Evolutionary conservation across 1,140 invertebrate genomes (phyloP).

Genomic region (Antheraea mylitta): DNA sequence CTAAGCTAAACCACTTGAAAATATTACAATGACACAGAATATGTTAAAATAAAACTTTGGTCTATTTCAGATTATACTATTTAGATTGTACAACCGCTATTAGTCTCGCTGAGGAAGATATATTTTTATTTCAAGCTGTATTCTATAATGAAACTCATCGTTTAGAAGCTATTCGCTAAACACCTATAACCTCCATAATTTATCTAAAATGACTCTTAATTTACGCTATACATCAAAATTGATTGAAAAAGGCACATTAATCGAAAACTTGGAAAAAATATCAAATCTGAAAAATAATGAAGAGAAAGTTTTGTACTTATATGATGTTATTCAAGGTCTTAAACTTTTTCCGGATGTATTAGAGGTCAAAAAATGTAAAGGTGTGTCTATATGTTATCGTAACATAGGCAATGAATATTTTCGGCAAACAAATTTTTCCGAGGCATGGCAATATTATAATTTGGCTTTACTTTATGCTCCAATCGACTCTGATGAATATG

Average conservation of each 20-base stretch:
- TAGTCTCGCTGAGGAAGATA: constrained; percentile 87
- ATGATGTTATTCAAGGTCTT: constrained; percentile 46
- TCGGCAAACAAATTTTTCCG: constrained; percentile 68
- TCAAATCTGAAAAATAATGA: constrained; percentile 40
- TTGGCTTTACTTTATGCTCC: constrained; percentile 81
- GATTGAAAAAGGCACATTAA: constrained; percentile 46
- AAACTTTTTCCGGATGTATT: constrained; percentile 49
- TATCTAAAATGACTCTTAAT: constrained; percentile 65
- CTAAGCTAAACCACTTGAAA: too few relatives aligned
- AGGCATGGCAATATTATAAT: constrained; percentile 81
- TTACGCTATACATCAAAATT: constrained; percentile 51
- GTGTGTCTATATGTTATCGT: constrained; percentile 61
- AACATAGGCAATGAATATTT: constrained; percentile 80
- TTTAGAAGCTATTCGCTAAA: not conserved
- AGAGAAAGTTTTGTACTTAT: constrained; percentile 59
- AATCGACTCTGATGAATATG: constrained; percentile 77
- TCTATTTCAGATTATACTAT: not conserved
- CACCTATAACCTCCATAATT: constrained; percentile 21
- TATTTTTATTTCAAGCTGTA: constrained; percentile 93
- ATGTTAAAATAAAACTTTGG: not conserved
- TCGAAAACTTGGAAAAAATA: constrained; percentile 48
- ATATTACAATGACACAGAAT: too few relatives aligned
- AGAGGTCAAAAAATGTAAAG: constrained; percentile 46
- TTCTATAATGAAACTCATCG: constrained; percentile 91
- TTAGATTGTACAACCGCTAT: constrained; percentile 83